Evolutionary conservation across 2,888 invertebrate genomes (phyloP).

Genomic region (Minunthozetes semirufus): DNA sequence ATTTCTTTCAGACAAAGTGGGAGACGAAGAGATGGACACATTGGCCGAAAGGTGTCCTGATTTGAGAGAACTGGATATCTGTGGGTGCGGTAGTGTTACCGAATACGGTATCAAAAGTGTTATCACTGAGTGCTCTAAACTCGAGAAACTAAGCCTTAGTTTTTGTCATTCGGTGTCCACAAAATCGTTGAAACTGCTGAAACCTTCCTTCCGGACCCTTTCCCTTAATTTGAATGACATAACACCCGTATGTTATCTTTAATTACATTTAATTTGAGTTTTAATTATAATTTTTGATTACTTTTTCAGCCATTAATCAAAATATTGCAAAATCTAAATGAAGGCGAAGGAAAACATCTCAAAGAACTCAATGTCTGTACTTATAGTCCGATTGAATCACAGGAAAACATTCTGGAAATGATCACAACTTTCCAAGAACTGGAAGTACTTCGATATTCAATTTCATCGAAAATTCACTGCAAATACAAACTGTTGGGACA

Average conservation of each 20-base stretch:
- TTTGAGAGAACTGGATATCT: constrained; percentile 18
- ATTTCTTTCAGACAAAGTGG: not conserved
- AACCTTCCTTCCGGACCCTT: not conserved
- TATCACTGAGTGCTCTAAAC: not conserved
- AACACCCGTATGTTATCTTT: not conserved
- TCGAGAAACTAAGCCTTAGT: not conserved
- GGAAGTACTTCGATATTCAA: not conserved
- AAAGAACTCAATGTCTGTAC: constrained; percentile 1
- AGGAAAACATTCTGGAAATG: not conserved
- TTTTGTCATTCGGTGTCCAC: constrained; percentile 3
- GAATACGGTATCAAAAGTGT: not conserved
- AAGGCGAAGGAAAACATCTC: not conserved
- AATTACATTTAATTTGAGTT: not conserved
- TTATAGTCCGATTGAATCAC: not conserved
- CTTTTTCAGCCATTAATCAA: not conserved
- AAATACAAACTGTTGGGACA: not conserved
- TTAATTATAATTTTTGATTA: not conserved
- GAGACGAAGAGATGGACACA: not conserved
- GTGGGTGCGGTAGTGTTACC: constrained; percentile 9
- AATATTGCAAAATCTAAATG: not conserved
- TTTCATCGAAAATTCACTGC: not conserved
- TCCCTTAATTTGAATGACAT: not conserved
- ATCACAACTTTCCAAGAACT: not conserved
- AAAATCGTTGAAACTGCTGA: not conserved
- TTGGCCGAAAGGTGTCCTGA: not conserved